Base-by-base conservation (phyloP, 2,888 invertebrate genomes). In the Meteorus colon region DNA sequence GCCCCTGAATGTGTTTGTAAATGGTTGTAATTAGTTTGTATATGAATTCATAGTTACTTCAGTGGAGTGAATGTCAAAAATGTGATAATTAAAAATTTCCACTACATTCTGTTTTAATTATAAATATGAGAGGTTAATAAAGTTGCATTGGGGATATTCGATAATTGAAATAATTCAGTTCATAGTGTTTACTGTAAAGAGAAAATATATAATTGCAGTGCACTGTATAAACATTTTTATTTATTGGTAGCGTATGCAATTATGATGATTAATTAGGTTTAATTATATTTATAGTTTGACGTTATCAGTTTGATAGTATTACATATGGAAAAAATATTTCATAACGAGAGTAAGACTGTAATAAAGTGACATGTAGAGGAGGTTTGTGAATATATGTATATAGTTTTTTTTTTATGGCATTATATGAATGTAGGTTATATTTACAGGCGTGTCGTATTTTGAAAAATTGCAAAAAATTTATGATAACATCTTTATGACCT, bases 401-500 rank as follows among this genome's bases (percentile, higher is more conserved):
- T 1, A 41, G 41, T 41, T 41, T 41, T 41, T 31, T 31, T 31
- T 34, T 63, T 63, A 34, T 63, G 16, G 34, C 16, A 14, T 29
- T 31, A 65, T 24, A 37, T 65, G n/a, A 1, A 37, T 37, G 10
- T 34, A 31, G n/a, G 16, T 31, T 65, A 62, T 37, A 65, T 14
- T 55, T 34, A 59, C 65, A 71, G 19, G 62, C 59, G 71, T 71
- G 65, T 71, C 34, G 27, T 27, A 19, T 60, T 65, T 66, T 72
- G 75, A 75, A 75, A 71, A 75, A 75, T 75, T 65, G 63, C 37
- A 62, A 75, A 66, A 75, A 75, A 75, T 75, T 60, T 34, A 55
- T 45, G 75, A 75, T 75, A 67, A 16, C 4, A 75, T 75, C 75
- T 75, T 72, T 67, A 75, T 67, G 59, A 72, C 55, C 55, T 55